Evolutionary conservation across 2,797 vertebrate genomes (phyloP).

Genomic region (Halcyon smyrnensis): DNA sequence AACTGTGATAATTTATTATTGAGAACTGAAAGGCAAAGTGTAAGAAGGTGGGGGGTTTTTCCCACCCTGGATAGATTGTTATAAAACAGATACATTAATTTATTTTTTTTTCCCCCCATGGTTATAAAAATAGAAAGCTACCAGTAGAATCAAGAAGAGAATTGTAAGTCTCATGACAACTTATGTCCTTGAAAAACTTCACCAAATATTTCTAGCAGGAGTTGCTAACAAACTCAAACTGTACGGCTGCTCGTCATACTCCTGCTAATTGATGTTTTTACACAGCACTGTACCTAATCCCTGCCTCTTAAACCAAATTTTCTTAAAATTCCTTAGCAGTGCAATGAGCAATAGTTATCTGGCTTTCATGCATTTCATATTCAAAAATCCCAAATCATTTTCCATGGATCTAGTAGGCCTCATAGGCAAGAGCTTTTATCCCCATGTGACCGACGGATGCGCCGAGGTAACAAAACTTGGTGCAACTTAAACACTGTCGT

Average conservation of each 20-base stretch:
- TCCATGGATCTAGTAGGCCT: neutral
- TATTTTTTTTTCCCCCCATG: neutral
- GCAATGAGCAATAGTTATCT: neutral
- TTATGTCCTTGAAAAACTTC: slow-evolving; percentile 9
- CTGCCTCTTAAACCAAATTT: neutral
- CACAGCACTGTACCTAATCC: neutral
- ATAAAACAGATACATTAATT: slow-evolving; percentile 33
- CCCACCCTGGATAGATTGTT: slow-evolving; percentile 2
- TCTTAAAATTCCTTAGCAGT: neutral
- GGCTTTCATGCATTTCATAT: neutral
- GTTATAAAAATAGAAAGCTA: slow-evolving; percentile 4
- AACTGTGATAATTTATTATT: slow-evolving; percentile 67
- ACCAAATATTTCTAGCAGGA: slow-evolving; percentile 32
- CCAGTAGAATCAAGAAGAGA: slow-evolving; percentile 13
- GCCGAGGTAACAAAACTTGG: neutral
- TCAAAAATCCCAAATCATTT: neutral
- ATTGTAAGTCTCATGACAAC: neutral
- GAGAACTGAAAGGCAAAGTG: slow-evolving; percentile 23
- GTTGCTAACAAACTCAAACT: neutral
- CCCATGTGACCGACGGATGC: neutral
- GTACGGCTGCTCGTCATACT: neutral
- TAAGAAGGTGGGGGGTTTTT: neutral
- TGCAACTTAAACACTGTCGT: neutral
- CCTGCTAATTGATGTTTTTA: slow-evolving; percentile 19
- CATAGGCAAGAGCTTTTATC: neutral